These are phyloP conservation scores for Diadema setosum DNA, from an alignment of 35 echinoderm and acorn worm genomes.

Conservation along the genomic window DNA sequence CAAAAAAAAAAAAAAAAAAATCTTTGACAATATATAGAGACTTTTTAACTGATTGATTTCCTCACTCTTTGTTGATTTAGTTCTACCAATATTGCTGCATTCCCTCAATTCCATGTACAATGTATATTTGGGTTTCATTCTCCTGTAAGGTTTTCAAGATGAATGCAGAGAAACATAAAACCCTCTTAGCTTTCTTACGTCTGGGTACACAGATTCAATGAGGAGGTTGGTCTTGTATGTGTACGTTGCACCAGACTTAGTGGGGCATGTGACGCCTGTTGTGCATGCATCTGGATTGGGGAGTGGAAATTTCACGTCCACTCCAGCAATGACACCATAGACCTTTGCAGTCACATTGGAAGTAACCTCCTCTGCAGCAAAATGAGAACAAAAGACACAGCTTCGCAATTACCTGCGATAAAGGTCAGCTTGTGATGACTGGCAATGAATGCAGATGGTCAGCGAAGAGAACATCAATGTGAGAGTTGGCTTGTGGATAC, in stretches of 20 bases:
- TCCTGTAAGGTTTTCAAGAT: too few species aligned
- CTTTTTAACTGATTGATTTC: too few species aligned
- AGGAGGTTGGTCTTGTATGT: neutral
- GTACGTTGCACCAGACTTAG: neutral
- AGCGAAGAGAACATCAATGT: neutral
- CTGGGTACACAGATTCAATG: neutral
- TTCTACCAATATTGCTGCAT: too few species aligned
- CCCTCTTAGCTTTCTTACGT: too few species aligned
- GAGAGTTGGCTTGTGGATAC: neutral
- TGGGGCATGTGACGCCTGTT: neutral
- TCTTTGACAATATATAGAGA: too few species aligned
- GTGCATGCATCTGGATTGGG: slow-evolving; percentile 1
- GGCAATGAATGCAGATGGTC: neutral
- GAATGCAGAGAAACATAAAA: too few species aligned
- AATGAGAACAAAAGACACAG: neutral
- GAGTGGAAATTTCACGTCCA: neutral
- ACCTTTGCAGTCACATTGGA: neutral
- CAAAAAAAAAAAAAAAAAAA: too few species aligned
- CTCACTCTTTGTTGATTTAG: too few species aligned
- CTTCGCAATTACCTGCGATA: neutral
- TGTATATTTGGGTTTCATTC: too few species aligned
- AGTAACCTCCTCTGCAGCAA: neutral
- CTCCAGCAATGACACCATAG: neutral
- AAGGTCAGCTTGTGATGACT: neutral
- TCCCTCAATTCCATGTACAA: too few species aligned